A percentile compares a stretch with the other conserved stretches of the same genome.
Conservation (phyloP, 2,888 invertebrate genomes). For the Caenorhabditis sp. region DNA sequence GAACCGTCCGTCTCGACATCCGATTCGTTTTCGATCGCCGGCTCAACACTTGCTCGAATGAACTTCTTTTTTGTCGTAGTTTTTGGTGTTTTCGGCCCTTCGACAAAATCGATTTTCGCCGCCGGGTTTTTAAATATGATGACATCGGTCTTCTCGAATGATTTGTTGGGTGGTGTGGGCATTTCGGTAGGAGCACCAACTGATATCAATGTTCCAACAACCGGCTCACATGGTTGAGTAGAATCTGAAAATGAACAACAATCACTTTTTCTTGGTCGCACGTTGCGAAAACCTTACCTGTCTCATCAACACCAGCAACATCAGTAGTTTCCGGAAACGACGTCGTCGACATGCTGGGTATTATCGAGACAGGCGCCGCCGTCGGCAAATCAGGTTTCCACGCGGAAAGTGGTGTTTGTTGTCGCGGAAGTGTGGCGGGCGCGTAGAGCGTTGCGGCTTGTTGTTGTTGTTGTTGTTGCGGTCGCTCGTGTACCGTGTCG, state of each 20-base stretch:
- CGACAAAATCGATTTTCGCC: slow-evolving; percentile 11
- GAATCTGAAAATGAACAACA: not conserved
- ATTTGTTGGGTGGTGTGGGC: slow-evolving; percentile 5
- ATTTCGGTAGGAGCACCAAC: slow-evolving; percentile 21
- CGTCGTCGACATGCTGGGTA: slow-evolving; percentile 37
- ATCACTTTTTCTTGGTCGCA: too few species aligned
- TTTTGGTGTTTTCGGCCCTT: slow-evolving; percentile 27
- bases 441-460: slow-evolving; percentile 16
- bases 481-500: slow-evolving; percentile 31
- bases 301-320: not conserved
- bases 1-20: slow-evolving; percentile 55
- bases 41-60: not conserved
- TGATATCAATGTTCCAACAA: slow-evolving; percentile 27
- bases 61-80: slow-evolving; percentile 28
- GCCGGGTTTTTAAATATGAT: not conserved
- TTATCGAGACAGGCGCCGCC: slow-evolving; percentile 35
- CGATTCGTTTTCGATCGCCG: slow-evolving; percentile 11
- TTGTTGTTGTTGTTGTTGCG: not conserved
- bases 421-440: slow-evolving; percentile 51
- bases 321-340: slow-evolving; percentile 19
- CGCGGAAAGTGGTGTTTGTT: slow-evolving; percentile 36
- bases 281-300: too few species aligned
- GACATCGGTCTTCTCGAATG: not conserved
- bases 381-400: slow-evolving; percentile 34
- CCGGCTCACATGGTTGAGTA: slow-evolving; percentile 11